Percentiles rank a stretch among this genome's conserved stretches.
These are phyloP conservation scores for Lithophane leautieri DNA, from an alignment of 2,888 invertebrate genomes.

Conservation along the genomic window DNA sequence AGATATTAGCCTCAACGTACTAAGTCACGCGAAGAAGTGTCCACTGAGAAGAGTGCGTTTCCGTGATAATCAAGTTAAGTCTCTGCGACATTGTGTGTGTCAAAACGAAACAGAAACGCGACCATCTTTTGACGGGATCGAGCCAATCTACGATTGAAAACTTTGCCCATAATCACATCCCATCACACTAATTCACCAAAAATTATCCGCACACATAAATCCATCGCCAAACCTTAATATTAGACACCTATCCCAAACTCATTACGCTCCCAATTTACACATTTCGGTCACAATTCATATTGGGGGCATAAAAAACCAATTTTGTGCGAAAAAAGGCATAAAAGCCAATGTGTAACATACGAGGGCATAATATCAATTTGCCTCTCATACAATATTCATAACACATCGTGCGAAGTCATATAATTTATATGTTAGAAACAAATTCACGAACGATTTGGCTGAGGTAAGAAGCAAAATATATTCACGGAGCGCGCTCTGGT, in stretches of 20 bases:
- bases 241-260: slow-evolving; percentile 68
- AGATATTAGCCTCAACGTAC: no score
- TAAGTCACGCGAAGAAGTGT: no score
- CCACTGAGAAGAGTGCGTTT: no score
- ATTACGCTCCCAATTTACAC: slow-evolving; percentile 84
- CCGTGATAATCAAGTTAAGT: no score
- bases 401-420: slow-evolving; percentile 86
- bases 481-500: slow-evolving; percentile 67
- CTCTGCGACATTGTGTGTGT: no score
- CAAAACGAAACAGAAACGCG: no score
- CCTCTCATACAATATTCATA: slow-evolving; percentile 89
- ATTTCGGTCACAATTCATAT: slow-evolving; percentile 86
- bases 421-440: slow-evolving; percentile 90
- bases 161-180: no score
- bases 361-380: slow-evolving; percentile 89
- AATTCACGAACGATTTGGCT: slow-evolving; percentile 88
- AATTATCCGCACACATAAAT: neutral
- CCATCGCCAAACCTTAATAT: neutral
- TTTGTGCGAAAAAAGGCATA: slow-evolving; percentile 77
- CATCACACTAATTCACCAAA: no score
- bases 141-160: no score
- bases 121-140: no score
- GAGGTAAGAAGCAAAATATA: slow-evolving; percentile 74
- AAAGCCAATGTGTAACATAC: slow-evolving; percentile 85
- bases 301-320: slow-evolving; percentile 86